These are phyloP conservation scores for Anthopleura xanthogrammica DNA, from an alignment of 92 coral and sea anemone species.

Conservation along the genomic window DNA sequence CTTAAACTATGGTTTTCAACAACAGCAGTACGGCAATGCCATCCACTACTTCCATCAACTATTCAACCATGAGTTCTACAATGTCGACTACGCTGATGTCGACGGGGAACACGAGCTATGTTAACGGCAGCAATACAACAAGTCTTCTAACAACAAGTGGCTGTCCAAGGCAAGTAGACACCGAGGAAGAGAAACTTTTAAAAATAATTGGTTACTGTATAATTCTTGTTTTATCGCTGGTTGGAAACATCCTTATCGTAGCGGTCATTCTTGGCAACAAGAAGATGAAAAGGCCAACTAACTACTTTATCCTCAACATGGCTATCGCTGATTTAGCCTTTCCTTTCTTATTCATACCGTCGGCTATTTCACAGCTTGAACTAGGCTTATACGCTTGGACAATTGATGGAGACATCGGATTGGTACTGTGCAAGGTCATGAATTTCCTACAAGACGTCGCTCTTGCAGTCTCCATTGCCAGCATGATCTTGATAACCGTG, in stretches of 20 bases:
- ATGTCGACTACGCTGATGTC: constrained; percentile 3
- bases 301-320: constrained; percentile 42
- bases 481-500: constrained; percentile 28
- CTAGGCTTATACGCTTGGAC: background rate
- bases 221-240: constrained; percentile 12
- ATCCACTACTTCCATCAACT: background rate
- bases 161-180: background rate
- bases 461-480: constrained; percentile 24
- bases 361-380: background rate
- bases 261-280: constrained; percentile 33
- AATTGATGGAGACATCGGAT: constrained; percentile 14
- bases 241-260: constrained; percentile 29
- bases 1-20: background rate
- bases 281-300: constrained; percentile 32
- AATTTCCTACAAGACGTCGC: constrained; percentile 23
- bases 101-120: background rate
- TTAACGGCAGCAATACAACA: background rate
- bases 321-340: constrained; percentile 34
- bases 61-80: background rate
- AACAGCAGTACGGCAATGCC: background rate
- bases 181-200: constrained; percentile 3
- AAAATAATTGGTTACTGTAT: constrained; percentile 22
- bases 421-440: constrained; percentile 16
- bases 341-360: constrained; percentile 8
- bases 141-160: background rate